Percentiles rank a stretch among this genome's conserved stretches.
Evolutionary conservation across 1,140 invertebrate genomes (phyloP).

Genomic region (Lepidotrigona ventralis): DNA sequence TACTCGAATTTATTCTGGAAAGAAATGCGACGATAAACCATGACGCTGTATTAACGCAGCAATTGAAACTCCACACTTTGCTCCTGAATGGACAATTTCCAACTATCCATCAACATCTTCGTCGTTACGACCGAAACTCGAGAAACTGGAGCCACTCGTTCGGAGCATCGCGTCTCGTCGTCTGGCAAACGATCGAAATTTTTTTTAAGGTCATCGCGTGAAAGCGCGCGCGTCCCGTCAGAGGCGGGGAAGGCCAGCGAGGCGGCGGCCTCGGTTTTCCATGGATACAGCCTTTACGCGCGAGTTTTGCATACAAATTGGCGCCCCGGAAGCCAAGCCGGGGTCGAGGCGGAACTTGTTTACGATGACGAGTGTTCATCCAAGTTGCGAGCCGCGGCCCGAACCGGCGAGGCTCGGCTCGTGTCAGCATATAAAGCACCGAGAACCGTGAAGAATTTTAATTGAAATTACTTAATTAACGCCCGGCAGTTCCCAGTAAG

Average conservation of each 20-base stretch:
- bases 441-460: slow-evolving; percentile 66
- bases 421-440: slow-evolving; percentile 50
- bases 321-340: slow-evolving; percentile 22
- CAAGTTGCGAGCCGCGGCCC: slow-evolving; percentile 42
- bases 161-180: too few relatives aligned
- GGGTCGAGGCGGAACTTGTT: slow-evolving; percentile 51
- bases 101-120: not conserved
- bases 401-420: not conserved
- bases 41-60: too few relatives aligned
- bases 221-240: not conserved
- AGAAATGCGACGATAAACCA: not conserved
- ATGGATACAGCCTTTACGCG: slow-evolving; percentile 43
- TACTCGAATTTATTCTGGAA: not conserved
- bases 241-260: not conserved
- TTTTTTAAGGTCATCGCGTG: not conserved
- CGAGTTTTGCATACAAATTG: slow-evolving; percentile 67
- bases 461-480: slow-evolving; percentile 71
- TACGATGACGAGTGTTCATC: slow-evolving; percentile 62
- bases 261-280: slow-evolving; percentile 20
- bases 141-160: not conserved
- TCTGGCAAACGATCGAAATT: slow-evolving; percentile 14
- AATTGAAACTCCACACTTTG: not conserved
- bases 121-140: not conserved
- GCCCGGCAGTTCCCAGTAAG: not conserved
- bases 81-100: not conserved